A percentile compares a stretch with the other conserved stretches of the same genome.
These are phyloP conservation scores for Pyrochroa serraticornis DNA, from an alignment of 2,888 invertebrate species.

Conservation along the genomic window DNA sequence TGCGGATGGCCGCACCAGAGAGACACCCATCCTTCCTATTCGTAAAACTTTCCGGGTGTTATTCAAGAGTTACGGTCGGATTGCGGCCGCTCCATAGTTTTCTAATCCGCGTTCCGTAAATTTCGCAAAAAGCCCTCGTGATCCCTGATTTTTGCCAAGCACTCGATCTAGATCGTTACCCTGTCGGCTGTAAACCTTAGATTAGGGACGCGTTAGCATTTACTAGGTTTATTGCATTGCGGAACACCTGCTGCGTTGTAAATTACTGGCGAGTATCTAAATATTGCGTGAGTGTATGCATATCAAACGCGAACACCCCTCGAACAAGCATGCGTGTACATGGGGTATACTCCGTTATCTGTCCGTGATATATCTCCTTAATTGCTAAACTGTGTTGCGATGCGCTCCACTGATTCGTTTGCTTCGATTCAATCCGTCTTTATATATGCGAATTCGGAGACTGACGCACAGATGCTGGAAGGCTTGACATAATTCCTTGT, in stretches of 20 bases:
- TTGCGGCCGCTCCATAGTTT: slow-evolving; percentile 7
- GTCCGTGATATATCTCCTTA: slow-evolving; percentile 31
- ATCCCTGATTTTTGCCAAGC: no score
- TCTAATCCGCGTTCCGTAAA: slow-evolving; percentile 19
- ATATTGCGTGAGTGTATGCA: slow-evolving; percentile 51
- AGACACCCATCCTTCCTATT: slow-evolving; percentile 10
- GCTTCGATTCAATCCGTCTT: slow-evolving; percentile 24
- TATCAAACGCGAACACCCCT: slow-evolving; percentile 27
- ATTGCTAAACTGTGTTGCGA: slow-evolving; percentile 33
- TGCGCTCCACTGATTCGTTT: slow-evolving; percentile 30
- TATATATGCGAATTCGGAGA: slow-evolving; percentile 15
- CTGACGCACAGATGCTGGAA: background rate
- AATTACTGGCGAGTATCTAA: slow-evolving; percentile 52
- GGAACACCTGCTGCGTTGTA: slow-evolving; percentile 53
- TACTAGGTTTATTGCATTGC: slow-evolving; percentile 43
- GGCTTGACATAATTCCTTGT: slow-evolving; percentile 11
- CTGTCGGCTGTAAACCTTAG: background rate
- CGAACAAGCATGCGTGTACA: slow-evolving; percentile 24
- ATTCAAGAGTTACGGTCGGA: slow-evolving; percentile 18
- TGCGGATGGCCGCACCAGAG: slow-evolving; percentile 25
- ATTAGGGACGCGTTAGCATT: slow-evolving; percentile 16
- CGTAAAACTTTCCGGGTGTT: slow-evolving; percentile 23
- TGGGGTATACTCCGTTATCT: slow-evolving; percentile 13
- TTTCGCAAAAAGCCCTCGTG: background rate
- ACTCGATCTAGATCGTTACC: background rate